Percentiles rank a stretch among this genome's conserved stretches.
phyloP scores from a whole-genome alignment of 2,797 vertebrate species.

The Geotria australis region DNA sequence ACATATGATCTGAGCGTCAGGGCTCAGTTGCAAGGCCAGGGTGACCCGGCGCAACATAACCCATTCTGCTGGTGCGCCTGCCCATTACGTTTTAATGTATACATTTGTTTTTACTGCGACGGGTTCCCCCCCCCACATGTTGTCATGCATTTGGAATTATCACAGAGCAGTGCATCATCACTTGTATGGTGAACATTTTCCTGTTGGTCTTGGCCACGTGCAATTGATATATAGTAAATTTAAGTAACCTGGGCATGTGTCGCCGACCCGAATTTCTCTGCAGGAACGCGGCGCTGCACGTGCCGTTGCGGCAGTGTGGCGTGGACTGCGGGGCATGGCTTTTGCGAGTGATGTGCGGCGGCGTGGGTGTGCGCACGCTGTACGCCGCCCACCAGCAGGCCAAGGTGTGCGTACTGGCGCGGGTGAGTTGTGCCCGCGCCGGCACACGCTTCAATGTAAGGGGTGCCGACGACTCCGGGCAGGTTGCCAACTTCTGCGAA shows the following conservation, averaged over 20 bases:
- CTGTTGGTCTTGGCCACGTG: too few species aligned
- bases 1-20: conserved; percentile 64
- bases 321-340: conserved; percentile 91
- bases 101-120: not conserved
- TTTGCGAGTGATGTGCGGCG: conserved; percentile 77
- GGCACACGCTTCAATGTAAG: conserved; percentile 83
- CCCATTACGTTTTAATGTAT: not conserved
- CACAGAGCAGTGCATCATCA: too few species aligned
- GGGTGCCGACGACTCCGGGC: conserved; percentile 78
- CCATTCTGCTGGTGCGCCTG: conserved; percentile 63
- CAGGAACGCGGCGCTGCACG: conserved; percentile 84
- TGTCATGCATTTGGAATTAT: too few species aligned
- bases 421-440: conserved; percentile 52
- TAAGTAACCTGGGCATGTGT: too few species aligned
- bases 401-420: conserved; percentile 60
- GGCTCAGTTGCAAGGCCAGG: conserved; percentile 55
- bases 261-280: too few species aligned
- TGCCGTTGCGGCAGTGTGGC: conserved; percentile 85
- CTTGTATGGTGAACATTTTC: too few species aligned
- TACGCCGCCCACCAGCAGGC: conserved; percentile 93
- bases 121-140: too few species aligned
- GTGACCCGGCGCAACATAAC: conserved; percentile 67
- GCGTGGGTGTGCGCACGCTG: conserved; percentile 83
- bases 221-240: too few species aligned
- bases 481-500: conserved; percentile 93